Base-by-base conservation (phyloP, 2,797 vertebrate species). In the Eupleurogrammus muticus region DNA sequence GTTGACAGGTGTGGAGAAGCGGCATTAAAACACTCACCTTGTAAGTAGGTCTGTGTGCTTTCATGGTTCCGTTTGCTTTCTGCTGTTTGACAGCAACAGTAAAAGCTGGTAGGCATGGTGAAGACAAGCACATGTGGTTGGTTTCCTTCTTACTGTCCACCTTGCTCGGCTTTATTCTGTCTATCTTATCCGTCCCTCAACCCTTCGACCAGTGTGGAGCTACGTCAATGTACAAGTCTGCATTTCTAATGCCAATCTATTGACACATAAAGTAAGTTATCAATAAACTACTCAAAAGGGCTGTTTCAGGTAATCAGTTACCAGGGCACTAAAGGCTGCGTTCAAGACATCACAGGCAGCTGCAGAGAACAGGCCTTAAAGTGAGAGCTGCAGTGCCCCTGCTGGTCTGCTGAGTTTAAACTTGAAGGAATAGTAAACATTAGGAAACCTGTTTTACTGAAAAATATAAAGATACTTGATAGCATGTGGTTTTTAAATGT, bases 241-340 rank as follows among this genome's bases (percentile, higher is more conserved):
- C 23, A 2, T 49, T 40, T 63, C 19, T 58, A 1, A 64, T 17
- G 47, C 34, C 0, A 2, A 14, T 38, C 46, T 8, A 32, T 13
- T 56, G 56, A 51, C 47, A 77, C 49, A 53, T 20, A 9, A 10
- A 36, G 44, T 12, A 14, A 60, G 66, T 80, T 83, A 81, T 60
- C 16, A 48, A 68, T 71, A 73, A 80, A 54, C 70, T 8, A 20
- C 46, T 75, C 24, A 20, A 55, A 7, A 53, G 32, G 60, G 57
- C 24, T 40, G 28, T 35, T 38, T 50, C 32, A 63, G 75, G 52
- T 74, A 83, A 86, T 88, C 66, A 85, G 80, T 86, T 51, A 86
- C 85, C 14, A 23, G 40, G 58, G 66, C 49, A 11, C 1, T 23
- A 32, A 47, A 51, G 53, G 40, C 36, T 21, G 56, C 5, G 20